phyloP scores from a whole-genome alignment of 2,888 invertebrate species.

The Aporophyla lueneburgensis region DNA sequence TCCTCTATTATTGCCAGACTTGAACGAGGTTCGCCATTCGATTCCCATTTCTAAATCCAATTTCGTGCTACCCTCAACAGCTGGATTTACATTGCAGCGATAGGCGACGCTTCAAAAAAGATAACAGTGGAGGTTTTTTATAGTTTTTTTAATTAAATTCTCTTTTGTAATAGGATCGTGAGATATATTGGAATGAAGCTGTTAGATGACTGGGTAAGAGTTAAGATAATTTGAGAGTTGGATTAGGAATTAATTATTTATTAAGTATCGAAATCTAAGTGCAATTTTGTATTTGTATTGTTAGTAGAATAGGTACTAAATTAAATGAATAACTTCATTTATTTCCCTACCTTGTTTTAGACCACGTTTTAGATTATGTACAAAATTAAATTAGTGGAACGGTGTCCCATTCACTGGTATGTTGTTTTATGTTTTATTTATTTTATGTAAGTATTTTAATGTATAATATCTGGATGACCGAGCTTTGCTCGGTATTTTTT shows the following conservation, averaged over 20 bases:
- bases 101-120: slow-evolving; percentile 48
- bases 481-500: too few species aligned
- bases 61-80: slow-evolving; percentile 70
- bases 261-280: neutral
- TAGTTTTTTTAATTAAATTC: slow-evolving; percentile 61
- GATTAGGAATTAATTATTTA: slow-evolving; percentile 4
- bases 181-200: slow-evolving; percentile 20
- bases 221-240: neutral
- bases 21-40: slow-evolving; percentile 75
- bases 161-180: slow-evolving; percentile 36
- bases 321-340: too few species aligned
- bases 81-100: slow-evolving; percentile 71
- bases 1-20: slow-evolving; percentile 70
- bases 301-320: too few species aligned
- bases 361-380: too few species aligned
- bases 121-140: slow-evolving; percentile 27
- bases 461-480: too few species aligned
- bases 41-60: slow-evolving; percentile 79
- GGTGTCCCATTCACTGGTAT: too few species aligned
- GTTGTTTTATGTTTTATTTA: too few species aligned
- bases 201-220: slow-evolving; percentile 4
- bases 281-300: too few species aligned
- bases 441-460: too few species aligned
- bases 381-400: too few species aligned
- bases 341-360: too few species aligned